Percentiles rank a stretch among this genome's conserved stretches.
Conservation (phyloP, 35 echinoderm and acorn worm species). For the Apostichopus californicus region DNA sequence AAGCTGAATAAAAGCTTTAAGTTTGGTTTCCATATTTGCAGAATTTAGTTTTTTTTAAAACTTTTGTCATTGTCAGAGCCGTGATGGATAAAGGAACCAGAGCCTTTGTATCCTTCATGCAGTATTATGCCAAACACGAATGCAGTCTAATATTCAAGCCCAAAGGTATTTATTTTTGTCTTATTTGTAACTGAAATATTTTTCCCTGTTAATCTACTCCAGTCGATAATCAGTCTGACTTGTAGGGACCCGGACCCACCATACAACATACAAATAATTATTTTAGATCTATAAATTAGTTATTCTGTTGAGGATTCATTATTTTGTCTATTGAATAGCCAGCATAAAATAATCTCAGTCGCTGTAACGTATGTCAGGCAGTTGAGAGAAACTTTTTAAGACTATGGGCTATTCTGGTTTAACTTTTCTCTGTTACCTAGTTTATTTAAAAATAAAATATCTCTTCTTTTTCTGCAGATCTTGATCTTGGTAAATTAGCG, state of each 20-base stretch:
- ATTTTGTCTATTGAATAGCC: too few relatives aligned
- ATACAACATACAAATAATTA: too few relatives aligned
- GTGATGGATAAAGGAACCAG: slow-evolving; percentile 86
- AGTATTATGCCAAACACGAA: slow-evolving; percentile 92
- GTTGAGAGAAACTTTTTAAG: too few relatives aligned
- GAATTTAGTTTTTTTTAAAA: neutral
- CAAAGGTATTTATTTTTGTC: slow-evolving; percentile 64
- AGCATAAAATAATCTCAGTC: too few relatives aligned
- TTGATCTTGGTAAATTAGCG: slow-evolving; percentile 79
- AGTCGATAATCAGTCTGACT: neutral
- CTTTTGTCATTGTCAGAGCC: slow-evolving; percentile 58
- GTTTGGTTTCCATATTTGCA: neutral
- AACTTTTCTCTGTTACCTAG: too few relatives aligned
- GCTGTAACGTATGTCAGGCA: too few relatives aligned
- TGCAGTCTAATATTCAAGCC: slow-evolving; percentile 90
- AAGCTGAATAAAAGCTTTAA: neutral
- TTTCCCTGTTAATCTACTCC: neutral
- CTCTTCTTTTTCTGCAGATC: slow-evolving; percentile 56
- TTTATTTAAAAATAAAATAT: too few relatives aligned
- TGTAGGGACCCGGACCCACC: neutral
- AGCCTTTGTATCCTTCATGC: slow-evolving; percentile 92
- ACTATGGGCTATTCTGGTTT: too few relatives aligned
- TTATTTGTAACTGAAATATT: too few relatives aligned
- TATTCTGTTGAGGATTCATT: too few relatives aligned
- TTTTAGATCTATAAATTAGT: too few relatives aligned